Evolutionary conservation across 2,797 vertebrate genomes (phyloP).

Genomic region (Bucorvus abyssinicus): DNA sequence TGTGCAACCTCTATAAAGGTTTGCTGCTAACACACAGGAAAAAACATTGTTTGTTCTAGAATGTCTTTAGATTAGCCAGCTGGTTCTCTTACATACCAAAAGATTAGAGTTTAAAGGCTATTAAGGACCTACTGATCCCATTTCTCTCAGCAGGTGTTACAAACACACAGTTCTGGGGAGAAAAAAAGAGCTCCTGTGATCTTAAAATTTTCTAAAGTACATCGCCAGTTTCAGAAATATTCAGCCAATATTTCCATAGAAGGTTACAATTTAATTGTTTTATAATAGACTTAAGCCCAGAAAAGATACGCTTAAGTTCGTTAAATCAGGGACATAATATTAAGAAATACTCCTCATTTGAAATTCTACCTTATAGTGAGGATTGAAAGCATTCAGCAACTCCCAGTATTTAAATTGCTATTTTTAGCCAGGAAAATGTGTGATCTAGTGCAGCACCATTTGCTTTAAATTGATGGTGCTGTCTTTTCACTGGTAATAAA

Average conservation of each 20-base stretch:
- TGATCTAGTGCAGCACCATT: slow-evolving; percentile 36
- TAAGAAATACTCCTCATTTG: neutral
- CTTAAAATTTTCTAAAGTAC: neutral
- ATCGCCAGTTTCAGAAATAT: neutral
- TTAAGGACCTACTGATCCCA: neutral
- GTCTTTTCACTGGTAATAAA: slow-evolving; percentile 57
- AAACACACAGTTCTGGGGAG: neutral
- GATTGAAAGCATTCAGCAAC: slow-evolving; percentile 6
- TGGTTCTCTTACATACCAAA: neutral
- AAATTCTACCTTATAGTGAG: neutral
- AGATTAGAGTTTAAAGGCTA: neutral
- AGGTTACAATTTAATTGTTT: neutral
- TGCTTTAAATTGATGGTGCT: neutral
- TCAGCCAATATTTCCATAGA: neutral
- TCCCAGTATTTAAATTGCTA: slow-evolving; percentile 12
- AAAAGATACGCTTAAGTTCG: neutral
- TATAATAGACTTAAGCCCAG: neutral
- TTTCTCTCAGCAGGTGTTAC: neutral
- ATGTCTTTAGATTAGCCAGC: neutral
- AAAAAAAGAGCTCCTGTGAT: neutral
- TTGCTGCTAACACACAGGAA: neutral
- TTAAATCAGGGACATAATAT: neutral
- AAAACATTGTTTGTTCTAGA: neutral
- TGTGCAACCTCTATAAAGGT: neutral
- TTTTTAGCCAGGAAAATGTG: slow-evolving; percentile 21